These are phyloP conservation scores for Ceratina australensis DNA, from an alignment of 1,140 invertebrate genomes.

Conservation along the genomic window DNA sequence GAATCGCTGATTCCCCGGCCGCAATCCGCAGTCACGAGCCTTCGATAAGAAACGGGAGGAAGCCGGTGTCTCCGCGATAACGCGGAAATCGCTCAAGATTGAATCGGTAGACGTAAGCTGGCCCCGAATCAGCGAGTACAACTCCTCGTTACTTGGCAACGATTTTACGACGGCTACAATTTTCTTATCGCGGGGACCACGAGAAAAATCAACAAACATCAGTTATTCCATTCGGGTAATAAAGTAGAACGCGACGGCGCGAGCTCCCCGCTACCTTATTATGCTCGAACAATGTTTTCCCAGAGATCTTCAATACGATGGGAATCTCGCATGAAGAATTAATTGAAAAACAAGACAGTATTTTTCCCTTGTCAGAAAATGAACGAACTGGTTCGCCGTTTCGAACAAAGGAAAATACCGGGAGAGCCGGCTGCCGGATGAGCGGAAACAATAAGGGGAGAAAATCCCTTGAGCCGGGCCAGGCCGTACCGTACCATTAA, in stretches of 20 bases:
- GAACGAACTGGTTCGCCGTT: no score
- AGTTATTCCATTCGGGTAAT: no score
- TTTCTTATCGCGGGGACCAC: background rate
- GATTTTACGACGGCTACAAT: background rate
- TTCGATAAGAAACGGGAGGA: background rate
- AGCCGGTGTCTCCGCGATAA: background rate
- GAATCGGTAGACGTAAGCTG: background rate
- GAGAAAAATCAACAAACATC: no score
- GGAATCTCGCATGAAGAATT: no score
- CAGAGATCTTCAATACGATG: no score
- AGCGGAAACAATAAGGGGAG: background rate
- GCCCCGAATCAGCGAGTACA: background rate
- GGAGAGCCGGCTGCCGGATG: no score
- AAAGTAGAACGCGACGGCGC: no score
- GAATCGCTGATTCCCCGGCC: background rate
- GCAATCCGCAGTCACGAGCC: background rate
- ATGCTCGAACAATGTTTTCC: no score
- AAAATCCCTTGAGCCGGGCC: background rate
- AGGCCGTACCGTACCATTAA: background rate
- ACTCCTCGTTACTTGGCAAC: background rate
- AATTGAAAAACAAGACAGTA: no score
- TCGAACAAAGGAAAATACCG: background rate
- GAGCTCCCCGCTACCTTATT: no score
- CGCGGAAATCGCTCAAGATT: constrained; percentile 7
- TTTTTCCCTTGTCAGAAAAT: no score